phyloP scores from a whole-genome alignment of 1,140 invertebrate genomes.

The Choristoneura fumiferana region DNA sequence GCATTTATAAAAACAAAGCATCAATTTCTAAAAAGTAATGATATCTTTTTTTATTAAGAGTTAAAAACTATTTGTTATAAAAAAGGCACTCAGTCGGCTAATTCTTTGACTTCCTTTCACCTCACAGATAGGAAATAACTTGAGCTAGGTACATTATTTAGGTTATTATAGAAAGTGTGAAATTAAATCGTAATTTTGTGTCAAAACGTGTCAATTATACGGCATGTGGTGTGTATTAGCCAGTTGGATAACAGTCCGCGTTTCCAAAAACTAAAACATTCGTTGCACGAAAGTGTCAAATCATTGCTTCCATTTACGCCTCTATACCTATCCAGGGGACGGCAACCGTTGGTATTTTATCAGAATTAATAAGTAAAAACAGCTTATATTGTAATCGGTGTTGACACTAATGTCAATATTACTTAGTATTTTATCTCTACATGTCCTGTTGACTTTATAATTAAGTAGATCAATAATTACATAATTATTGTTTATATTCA shows the following conservation, averaged over 20 bases:
- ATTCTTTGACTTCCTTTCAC: conserved; percentile 49
- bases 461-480: no score
- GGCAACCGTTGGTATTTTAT: conserved; percentile 33
- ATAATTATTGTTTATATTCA: no score
- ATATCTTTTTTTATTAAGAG: no score
- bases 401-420: no score
- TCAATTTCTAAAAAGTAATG: no score
- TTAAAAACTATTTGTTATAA: background rate
- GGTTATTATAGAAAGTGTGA: conserved; percentile 66
- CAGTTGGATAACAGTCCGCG: conserved; percentile 46
- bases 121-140: conserved; percentile 37
- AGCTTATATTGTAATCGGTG: no score
- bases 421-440: no score
- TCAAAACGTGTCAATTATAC: conserved; percentile 69
- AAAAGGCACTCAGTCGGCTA: conserved; percentile 1
- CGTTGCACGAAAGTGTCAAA: conserved; percentile 63
- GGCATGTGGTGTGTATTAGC: conserved; percentile 33
- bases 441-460: no score
- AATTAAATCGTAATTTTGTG: conserved; percentile 66
- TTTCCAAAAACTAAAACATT: conserved; percentile 68
- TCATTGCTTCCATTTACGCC: conserved; percentile 67
- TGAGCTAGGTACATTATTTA: conserved; percentile 37
- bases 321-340: conserved; percentile 26
- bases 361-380: no score
- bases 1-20: no score